These are phyloP conservation scores for Spodoptera litura DNA, from an alignment of 1,140 invertebrate genomes.

Conservation along the genomic window DNA sequence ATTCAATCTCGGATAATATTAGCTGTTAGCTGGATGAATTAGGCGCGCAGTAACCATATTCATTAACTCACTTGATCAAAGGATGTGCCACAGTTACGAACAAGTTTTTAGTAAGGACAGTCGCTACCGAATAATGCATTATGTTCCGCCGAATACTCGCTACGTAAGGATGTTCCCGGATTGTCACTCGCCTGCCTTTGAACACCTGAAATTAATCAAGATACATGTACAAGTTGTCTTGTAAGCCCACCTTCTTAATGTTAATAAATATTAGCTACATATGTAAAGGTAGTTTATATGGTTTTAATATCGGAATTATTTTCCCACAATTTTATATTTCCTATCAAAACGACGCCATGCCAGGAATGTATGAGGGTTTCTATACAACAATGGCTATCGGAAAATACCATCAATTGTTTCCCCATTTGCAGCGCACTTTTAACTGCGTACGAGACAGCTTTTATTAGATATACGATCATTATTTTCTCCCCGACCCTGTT, in stretches of 20 bases:
- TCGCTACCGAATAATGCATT: slow-evolving; percentile 68
- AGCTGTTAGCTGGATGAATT: slow-evolving; percentile 20
- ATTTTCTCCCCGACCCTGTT: not conserved
- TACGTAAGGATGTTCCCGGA: slow-evolving; percentile 77
- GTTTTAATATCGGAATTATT: not conserved
- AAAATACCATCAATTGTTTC: not conserved
- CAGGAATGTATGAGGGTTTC: not conserved
- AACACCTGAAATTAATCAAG: slow-evolving; percentile 63
- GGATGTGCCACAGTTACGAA: slow-evolving; percentile 72
- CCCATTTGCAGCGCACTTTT: not conserved
- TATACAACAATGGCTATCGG: not conserved
- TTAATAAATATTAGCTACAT: too few relatives aligned
- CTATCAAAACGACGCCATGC: not conserved
- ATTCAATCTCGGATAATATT: slow-evolving; percentile 29
- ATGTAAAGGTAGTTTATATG: too few relatives aligned
- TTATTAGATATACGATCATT: not conserved
- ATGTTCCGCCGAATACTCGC: slow-evolving; percentile 68
- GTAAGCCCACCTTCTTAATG: not conserved
- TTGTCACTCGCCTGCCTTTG: slow-evolving; percentile 64
- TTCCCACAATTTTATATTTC: not conserved
- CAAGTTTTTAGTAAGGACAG: slow-evolving; percentile 64
- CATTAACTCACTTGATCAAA: slow-evolving; percentile 61
- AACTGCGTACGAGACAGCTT: not conserved
- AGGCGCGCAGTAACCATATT: slow-evolving; percentile 10
- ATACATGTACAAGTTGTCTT: not conserved